Evolutionary conservation across 23 tunicate genomes (phyloP), one percentile per base, ranked within the genome.

Genomic region (Clavelina lepadiformis): DNA sequence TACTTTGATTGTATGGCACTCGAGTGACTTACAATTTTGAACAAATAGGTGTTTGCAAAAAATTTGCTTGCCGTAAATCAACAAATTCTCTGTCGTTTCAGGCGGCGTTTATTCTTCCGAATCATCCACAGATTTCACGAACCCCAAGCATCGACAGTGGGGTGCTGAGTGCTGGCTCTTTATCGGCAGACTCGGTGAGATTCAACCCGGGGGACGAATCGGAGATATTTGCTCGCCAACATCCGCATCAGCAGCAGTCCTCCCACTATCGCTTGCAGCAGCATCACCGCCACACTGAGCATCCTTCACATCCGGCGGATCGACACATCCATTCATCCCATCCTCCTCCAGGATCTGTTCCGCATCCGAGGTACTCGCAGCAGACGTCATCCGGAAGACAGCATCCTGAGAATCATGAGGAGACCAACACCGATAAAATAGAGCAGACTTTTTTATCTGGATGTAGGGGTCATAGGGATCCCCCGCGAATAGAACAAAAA

Each of bases 371-470:
- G n/a, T n/a, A n/a, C n/a, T n/a, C n/a, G n/a, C n/a, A n/a, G n/a
- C n/a, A n/a, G n/a, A n/a, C n/a, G n/a, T n/a, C n/a, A n/a, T n/a
- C n/a, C n/a, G n/a, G n/a, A n/a, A n/a, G n/a, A n/a, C n/a, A 41
- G 11, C 49, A 11, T 41, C 49, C 49, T 41, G 49, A 8, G 15
- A 41, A 41, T 41, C 49, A 15, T n/a, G n/a, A 41, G 15, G 15
- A 41, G 11, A 15, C 49, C 11, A 41, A 11, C 25, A 31, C 28
- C 22, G 87, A 88, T 28, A 70, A 89, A 63, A 67, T 75, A 19
- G 86, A 89, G 63, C 89, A 76, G 65, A 71, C 97, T 89, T 89
- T 89, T 89, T 89, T 89, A 89, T 89, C 68, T 89, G 97, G 97
- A 61, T 89, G 36, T 89, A 89, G 97, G 97, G 97, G 97, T 81